Conservation (phyloP, 2,888 invertebrate species). For the Patella caerulea region DNA sequence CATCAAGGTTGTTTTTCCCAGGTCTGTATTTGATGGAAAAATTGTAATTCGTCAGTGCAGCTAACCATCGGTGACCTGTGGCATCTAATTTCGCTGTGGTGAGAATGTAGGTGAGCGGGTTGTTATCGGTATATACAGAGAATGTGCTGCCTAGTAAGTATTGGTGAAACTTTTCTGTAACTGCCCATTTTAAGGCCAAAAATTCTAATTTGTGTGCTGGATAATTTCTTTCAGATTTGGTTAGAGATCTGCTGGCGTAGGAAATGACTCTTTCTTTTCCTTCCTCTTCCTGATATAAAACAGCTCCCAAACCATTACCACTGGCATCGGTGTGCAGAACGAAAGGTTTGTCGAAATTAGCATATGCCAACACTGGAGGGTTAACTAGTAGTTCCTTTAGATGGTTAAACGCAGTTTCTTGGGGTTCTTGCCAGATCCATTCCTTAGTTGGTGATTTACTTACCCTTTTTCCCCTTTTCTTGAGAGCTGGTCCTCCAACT, state of each 20-base stretch:
- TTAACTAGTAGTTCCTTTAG: slow-evolving; percentile 16
- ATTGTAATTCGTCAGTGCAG: too few relatives aligned
- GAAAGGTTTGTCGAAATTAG: slow-evolving; percentile 16
- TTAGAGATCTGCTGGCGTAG: slow-evolving; percentile 14
- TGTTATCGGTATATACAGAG: slow-evolving; percentile 32
- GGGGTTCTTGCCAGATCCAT: slow-evolving; percentile 16
- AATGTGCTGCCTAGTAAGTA: slow-evolving; percentile 28
- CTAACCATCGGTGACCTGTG: too few relatives aligned
- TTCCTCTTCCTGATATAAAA: slow-evolving; percentile 23
- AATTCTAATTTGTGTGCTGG: too few relatives aligned
- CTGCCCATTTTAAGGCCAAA: slow-evolving; percentile 31
- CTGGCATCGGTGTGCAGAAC: slow-evolving; percentile 25
- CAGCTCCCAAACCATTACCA: slow-evolving; percentile 17
- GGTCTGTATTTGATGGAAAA: too few relatives aligned
- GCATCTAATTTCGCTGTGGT: too few relatives aligned
- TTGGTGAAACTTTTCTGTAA: slow-evolving; percentile 33
- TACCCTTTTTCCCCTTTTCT: neutral
- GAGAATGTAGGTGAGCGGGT: slow-evolving; percentile 8
- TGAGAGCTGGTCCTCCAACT: too few relatives aligned
- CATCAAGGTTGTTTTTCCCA: too few relatives aligned
- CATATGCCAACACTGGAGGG: slow-evolving; percentile 24
- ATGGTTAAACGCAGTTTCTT: slow-evolving; percentile 16
- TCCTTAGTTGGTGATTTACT: slow-evolving; percentile 13
- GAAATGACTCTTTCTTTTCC: slow-evolving; percentile 3
- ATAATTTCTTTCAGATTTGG: slow-evolving; percentile 19